Evolutionary conservation across 1,140 invertebrate genomes (phyloP).

Genomic region (Drusus annulatus): DNA sequence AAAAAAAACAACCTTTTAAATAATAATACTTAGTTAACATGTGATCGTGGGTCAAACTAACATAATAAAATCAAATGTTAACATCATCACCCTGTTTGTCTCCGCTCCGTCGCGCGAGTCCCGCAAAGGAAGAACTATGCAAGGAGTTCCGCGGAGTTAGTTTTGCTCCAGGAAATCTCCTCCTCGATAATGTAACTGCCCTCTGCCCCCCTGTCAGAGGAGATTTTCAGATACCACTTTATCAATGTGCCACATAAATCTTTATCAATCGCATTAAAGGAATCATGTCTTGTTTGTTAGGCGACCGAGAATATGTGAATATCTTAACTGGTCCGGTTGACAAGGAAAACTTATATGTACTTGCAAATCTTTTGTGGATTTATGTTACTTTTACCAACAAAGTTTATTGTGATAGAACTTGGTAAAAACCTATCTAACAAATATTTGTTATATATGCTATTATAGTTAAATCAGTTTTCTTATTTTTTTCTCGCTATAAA

Average conservation of each 20-base stretch:
- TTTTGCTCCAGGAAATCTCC: conserved; percentile 9
- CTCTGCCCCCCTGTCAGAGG: not conserved
- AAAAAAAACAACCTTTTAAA: no score
- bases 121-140: no score
- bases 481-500: no score
- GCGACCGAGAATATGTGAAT: conserved; percentile 54
- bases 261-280: conserved; percentile 60
- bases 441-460: no score
- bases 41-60: no score
- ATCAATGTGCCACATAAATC: conserved; percentile 60
- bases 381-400: no score
- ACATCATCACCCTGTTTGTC: not conserved
- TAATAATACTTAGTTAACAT: no score
- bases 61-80: not conserved
- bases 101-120: not conserved
- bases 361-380: no score
- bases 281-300: conserved; percentile 59
- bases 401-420: no score
- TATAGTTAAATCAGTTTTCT: no score
- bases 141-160: conserved; percentile 40
- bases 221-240: conserved; percentile 44
- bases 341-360: conserved; percentile 18
- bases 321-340: conserved; percentile 49
- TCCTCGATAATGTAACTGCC: conserved; percentile 23
- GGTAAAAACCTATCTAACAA: no score